Evolutionary conservation across 2,113 vertebrate species (phyloP).

Genomic region (Caretta caretta): DNA sequence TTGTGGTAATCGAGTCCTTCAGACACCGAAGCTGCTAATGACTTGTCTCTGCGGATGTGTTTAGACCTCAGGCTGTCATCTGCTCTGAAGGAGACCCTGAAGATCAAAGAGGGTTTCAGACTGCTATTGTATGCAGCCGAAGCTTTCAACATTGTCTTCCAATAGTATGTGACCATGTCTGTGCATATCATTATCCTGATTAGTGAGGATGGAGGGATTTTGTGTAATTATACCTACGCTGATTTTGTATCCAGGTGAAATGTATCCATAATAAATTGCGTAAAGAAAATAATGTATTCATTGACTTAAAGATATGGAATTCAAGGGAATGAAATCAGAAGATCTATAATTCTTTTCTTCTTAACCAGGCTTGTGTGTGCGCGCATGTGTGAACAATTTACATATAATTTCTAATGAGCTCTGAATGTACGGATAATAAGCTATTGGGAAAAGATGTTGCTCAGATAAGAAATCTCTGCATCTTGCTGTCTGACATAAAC

Average conservation of each 20-base stretch:
- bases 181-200: conserved; percentile 7
- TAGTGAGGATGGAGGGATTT: conserved; percentile 53
- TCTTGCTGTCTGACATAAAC: accelerated
- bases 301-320: background rate
- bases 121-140: background rate
- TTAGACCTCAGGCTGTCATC: conserved; percentile 31
- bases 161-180: conserved; percentile 4
- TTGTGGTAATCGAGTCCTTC: background rate
- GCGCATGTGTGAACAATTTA: accelerated
- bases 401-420: background rate
- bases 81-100: conserved; percentile 15
- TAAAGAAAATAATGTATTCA: background rate
- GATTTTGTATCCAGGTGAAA: background rate
- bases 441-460: background rate
- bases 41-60: conserved; percentile 34
- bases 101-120: conserved; percentile 43
- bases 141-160: background rate
- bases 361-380: background rate
- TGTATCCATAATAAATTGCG: background rate
- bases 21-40: background rate
- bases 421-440: background rate
- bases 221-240: background rate
- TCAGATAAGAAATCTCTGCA: accelerated
- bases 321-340: background rate
- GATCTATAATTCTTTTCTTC: background rate